Evolutionary conservation across 2,888 invertebrate genomes (phyloP), one percentile per base, ranked within the genome.

Genomic region (Phasia obesa): DNA sequence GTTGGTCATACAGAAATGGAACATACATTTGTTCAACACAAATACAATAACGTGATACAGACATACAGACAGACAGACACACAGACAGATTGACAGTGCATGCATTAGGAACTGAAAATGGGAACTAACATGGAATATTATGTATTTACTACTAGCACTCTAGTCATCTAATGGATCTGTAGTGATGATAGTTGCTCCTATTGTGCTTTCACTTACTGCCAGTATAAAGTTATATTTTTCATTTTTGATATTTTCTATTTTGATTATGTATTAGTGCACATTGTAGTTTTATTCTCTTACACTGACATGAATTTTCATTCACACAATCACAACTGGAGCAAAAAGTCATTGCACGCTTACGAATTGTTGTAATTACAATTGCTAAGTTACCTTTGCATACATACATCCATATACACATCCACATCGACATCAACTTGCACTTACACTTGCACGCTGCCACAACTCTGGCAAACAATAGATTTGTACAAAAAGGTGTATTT

Each of bases 301-400:
- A 71, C 75, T 67, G 53, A 65, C 71, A 79, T 53, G 51, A 49
- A 76, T 73, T 74, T 59, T 53, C 60, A 67, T 77, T 74, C 71
- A 70, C 35, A 76, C 83, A 79, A 75, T 76, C 67, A 49, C 79
- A 83, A 83, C 70, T 83, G 67, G 83, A 83, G 83, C 83, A 83
- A 83, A 76, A 83, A 83, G 83, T 79, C 83, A 83, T 83, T 83
- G 83, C 53, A 71, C 83, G 83, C 60, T 83, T 79, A 76, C 67
- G 83, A 75, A 62, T 79, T 83, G 83, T 79, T 75, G 79, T 79
- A 83, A 83, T 83, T 83, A 75, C 70, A 79, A 83, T 83, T 75
- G 83, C 70, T 79, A 25, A 65, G 75, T 79, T 83, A 64, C 62
- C 73, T 69, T 23, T 67, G 31, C 23, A 74, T 51, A 42, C 38